A percentile compares a stretch with the other conserved stretches of the same genome.
phyloP scores from a whole-genome alignment of 2,797 vertebrate species.

The Remorina albescens region DNA sequence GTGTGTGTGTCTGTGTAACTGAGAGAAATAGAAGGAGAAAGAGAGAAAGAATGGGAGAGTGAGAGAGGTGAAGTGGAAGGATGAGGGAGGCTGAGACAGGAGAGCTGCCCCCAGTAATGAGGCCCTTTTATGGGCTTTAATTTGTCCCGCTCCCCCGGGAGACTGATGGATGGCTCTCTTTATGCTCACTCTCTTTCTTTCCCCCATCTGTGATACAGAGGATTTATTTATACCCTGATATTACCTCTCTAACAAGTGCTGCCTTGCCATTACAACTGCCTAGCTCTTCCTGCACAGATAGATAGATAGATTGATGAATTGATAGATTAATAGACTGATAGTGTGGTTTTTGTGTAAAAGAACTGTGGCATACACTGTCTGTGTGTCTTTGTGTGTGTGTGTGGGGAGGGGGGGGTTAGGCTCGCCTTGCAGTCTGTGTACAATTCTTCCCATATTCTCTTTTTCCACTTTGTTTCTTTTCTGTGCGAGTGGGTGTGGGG shows the following conservation, averaged over 20 bases:
- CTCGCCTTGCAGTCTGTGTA: conserved; percentile 30
- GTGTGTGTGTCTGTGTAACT: conserved; percentile 32
- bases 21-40: conserved; percentile 30
- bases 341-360: conserved; percentile 1
- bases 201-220: conserved; percentile 83
- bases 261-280: conserved; percentile 68
- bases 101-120: conserved; percentile 84
- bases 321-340: conserved; percentile 47
- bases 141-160: conserved; percentile 83
- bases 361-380: background rate
- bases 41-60: conserved; percentile 48
- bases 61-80: conserved; percentile 79
- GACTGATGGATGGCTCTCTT: conserved; percentile 85
- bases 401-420: too few species aligned
- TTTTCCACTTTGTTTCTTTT: conserved; percentile 59
- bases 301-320: conserved; percentile 29
- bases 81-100: conserved; percentile 80
- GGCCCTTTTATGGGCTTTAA: conserved; percentile 86
- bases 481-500: conserved; percentile 37
- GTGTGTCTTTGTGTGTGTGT: conserved; percentile 35
- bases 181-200: conserved; percentile 82
- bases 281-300: conserved; percentile 47
- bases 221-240: conserved; percentile 85
- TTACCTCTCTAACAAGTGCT: conserved; percentile 85
- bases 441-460: conserved; percentile 41